A percentile compares a stretch with the other conserved stretches of the same genome.
Evolutionary conservation across 2,888 invertebrate genomes (phyloP).

Genomic region (Spicauda simplicius): DNA sequence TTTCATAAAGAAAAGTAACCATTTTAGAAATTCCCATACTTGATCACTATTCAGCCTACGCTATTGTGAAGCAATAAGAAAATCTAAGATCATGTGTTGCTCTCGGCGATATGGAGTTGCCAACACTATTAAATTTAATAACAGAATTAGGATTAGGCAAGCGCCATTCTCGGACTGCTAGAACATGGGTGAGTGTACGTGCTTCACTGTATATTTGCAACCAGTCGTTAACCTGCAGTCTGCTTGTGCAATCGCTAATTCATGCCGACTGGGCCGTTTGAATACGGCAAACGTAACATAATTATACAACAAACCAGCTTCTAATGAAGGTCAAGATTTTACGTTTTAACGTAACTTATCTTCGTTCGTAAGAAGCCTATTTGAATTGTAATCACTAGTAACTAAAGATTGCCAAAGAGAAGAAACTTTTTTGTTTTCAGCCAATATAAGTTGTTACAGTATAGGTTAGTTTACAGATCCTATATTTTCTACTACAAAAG

Average conservation of each 20-base stretch:
- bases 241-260: conserved; percentile 55
- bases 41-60: not conserved
- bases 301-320: conserved; percentile 48
- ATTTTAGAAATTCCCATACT: not conserved
- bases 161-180: conserved; percentile 33
- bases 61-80: not conserved
- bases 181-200: conserved; percentile 48
- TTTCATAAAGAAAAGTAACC: too few species aligned
- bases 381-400: not conserved
- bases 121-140: conserved; percentile 54
- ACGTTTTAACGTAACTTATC: conserved; percentile 27
- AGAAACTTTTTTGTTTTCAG: not conserved
- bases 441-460: too few species aligned
- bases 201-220: conserved; percentile 58
- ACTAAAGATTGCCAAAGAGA: not conserved
- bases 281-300: conserved; percentile 43
- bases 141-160: conserved; percentile 51
- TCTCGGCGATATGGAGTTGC: conserved; percentile 35
- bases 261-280: conserved; percentile 36
- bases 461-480: too few species aligned
- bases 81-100: conserved; percentile 14
- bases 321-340: conserved; percentile 48
- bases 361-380: conserved; percentile 14
- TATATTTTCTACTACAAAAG: too few species aligned
- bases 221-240: conserved; percentile 58